phyloP scores from a whole-genome alignment of 2,888 invertebrate genomes.

The Congeria kusceri region DNA sequence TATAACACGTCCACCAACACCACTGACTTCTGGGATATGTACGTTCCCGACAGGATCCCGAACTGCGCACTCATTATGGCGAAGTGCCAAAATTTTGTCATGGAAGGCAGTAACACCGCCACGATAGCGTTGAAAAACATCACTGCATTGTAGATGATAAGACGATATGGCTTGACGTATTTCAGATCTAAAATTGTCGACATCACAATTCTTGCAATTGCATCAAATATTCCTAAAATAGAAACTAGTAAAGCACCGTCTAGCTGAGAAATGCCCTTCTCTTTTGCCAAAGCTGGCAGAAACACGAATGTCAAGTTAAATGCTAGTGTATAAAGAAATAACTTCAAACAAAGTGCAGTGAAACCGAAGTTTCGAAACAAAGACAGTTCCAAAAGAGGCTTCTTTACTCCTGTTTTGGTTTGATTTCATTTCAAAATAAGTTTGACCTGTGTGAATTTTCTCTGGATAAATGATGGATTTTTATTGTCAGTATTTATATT shows the following conservation, averaged over 20 bases:
- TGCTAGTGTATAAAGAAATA: slow-evolving; percentile 52
- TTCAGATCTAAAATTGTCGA: slow-evolving; percentile 68
- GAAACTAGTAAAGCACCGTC: slow-evolving; percentile 67
- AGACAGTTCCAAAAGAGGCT: slow-evolving; percentile 39
- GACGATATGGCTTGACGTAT: slow-evolving; percentile 59
- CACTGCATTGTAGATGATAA: slow-evolving; percentile 64
- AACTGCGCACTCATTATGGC: slow-evolving; percentile 62
- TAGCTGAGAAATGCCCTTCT: slow-evolving; percentile 55
- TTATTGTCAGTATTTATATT: no score
- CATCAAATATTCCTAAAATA: slow-evolving; percentile 68
- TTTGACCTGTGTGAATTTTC: no score
- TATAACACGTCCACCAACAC: slow-evolving; percentile 74
- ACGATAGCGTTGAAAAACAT: slow-evolving; percentile 63
- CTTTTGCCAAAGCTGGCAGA: slow-evolving; percentile 69
- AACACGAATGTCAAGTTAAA: slow-evolving; percentile 68
- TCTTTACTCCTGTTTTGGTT: neutral
- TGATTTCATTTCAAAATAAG: no score
- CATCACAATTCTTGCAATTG: slow-evolving; percentile 58
- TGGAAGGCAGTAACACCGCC: slow-evolving; percentile 61
- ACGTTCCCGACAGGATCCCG: slow-evolving; percentile 70
- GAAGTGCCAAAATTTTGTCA: slow-evolving; percentile 51
- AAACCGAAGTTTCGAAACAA: slow-evolving; percentile 56
- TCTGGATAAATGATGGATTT: no score
- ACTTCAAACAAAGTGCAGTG: slow-evolving; percentile 47
- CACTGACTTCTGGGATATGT: slow-evolving; percentile 75